Evolutionary conservation across 1,140 invertebrate genomes (phyloP), one percentile per base, ranked within the genome.

Genomic region (Phenacoccus solenopsis): DNA sequence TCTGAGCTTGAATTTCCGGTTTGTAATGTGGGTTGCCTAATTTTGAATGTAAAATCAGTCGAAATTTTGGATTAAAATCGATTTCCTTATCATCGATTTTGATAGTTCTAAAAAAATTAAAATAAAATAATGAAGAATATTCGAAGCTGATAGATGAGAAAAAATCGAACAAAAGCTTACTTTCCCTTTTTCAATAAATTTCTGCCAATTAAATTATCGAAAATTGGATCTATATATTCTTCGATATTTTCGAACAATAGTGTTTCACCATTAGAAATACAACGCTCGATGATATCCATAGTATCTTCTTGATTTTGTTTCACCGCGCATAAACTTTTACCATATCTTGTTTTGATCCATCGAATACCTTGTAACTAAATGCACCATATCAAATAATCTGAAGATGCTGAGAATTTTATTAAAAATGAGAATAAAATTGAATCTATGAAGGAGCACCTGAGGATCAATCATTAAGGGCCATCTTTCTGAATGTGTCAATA

Each of bases 381-480:
- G 13, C 13, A 32, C 30, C 30, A 32, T 32, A 32, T 32, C 5
- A 5, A 32, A 32, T 7, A 7, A 13, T 5, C 30, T 32, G 30
- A 32, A 32, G 5, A 7, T 32, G 30, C 13, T n/a, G n/a, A n/a
- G n/a, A n/a, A n/a, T n/a, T 32, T 7, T 32, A 32, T 32, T 32
- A 32, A 32, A 32, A 32, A 32, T n/a, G n/a, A 22, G 38, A 72
- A 73, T 7, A 32, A 32, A 32, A 32, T 7, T 32, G 30, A 32
- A 32, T 32, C 13, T n/a, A 5, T 49, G n/a, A n/a, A n/a, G n/a
- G n/a, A n/a, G n/a, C 80, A 84, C 78, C 76, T 93, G 91, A 1
- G 95, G 94, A 82, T 98, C 95, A 73, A 98, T 96, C 83, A 97
- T 94, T 0, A 98, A 80, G 0, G 94, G 94, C 93, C 94, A 97